Percentiles rank a stretch among this genome's conserved stretches.
These are phyloP conservation scores for Adelphocoris suturalis DNA, from an alignment of 2,888 invertebrate genomes.

Conservation along the genomic window DNA sequence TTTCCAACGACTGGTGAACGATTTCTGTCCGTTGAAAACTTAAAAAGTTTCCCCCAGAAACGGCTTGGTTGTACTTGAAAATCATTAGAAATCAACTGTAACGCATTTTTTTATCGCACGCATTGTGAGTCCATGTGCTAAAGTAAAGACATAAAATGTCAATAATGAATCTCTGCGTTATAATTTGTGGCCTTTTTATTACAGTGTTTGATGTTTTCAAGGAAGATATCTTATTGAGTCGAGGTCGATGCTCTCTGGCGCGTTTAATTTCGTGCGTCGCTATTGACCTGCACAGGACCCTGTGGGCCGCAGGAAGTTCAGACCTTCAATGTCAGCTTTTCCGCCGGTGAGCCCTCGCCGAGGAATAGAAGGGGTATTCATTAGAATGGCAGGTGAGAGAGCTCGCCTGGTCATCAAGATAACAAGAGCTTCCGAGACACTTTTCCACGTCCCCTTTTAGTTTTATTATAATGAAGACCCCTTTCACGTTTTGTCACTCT, in stretches of 20 bases:
- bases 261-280: background rate
- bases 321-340: constrained; percentile 14
- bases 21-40: too few relatives aligned
- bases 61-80: too few relatives aligned
- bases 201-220: too few relatives aligned
- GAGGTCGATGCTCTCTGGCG: background rate
- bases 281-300: constrained; percentile 16
- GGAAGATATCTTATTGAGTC: background rate
- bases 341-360: background rate
- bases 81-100: too few relatives aligned
- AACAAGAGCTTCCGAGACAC: constrained; percentile 15
- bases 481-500: background rate
- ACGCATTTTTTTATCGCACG: too few relatives aligned
- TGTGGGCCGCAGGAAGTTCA: background rate
- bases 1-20: too few relatives aligned
- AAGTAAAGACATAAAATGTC: too few relatives aligned
- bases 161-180: too few relatives aligned
- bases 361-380: background rate
- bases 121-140: too few relatives aligned
- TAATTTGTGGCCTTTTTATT: too few relatives aligned
- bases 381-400: constrained; percentile 32
- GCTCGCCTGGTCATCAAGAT: background rate
- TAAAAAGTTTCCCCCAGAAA: too few relatives aligned
- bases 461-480: background rate
- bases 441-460: constrained; percentile 9